A percentile compares a stretch with the other conserved stretches of the same genome.
phyloP scores from a whole-genome alignment of 2,797 vertebrate species.

The Characodon lateralis region DNA sequence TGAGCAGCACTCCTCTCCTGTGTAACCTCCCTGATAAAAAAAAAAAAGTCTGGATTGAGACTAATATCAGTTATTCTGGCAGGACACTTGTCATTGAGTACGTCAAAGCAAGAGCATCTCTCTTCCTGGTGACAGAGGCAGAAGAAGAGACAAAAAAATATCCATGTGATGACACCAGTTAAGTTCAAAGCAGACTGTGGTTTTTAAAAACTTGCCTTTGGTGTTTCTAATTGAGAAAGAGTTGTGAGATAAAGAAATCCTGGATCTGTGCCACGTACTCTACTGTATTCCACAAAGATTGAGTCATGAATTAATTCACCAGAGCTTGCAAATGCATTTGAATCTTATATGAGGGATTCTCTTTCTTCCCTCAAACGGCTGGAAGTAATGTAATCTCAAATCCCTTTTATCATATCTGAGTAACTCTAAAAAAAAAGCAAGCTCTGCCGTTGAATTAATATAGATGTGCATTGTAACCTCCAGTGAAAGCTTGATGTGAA shows the following conservation, averaged over 20 bases:
- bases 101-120: conserved; percentile 25
- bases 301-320: conserved; percentile 63
- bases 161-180: conserved; percentile 26
- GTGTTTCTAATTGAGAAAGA: conserved; percentile 54
- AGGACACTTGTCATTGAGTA: conserved; percentile 37
- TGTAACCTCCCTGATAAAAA: conserved; percentile 34
- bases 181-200: conserved; percentile 46
- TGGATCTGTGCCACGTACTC: conserved; percentile 40
- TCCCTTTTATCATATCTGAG: conserved; percentile 53
- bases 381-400: conserved; percentile 60
- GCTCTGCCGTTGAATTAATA: conserved; percentile 64
- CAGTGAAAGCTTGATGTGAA: conserved; percentile 53
- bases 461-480: conserved; percentile 60
- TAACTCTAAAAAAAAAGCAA: conserved; percentile 45
- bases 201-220: conserved; percentile 55
- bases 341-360: conserved; percentile 49
- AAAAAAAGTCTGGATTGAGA: conserved; percentile 36
- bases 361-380: conserved; percentile 32
- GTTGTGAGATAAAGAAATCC: conserved; percentile 41
- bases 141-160: conserved; percentile 30
- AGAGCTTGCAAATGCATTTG: conserved; percentile 47
- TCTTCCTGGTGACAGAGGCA: not conserved
- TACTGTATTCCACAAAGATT: conserved; percentile 57
- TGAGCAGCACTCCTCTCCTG: conserved; percentile 36
- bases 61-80: conserved; percentile 48